Conservation (phyloP, 1,140 invertebrate species). For the Brachionus asplanchnoidis region DNA sequence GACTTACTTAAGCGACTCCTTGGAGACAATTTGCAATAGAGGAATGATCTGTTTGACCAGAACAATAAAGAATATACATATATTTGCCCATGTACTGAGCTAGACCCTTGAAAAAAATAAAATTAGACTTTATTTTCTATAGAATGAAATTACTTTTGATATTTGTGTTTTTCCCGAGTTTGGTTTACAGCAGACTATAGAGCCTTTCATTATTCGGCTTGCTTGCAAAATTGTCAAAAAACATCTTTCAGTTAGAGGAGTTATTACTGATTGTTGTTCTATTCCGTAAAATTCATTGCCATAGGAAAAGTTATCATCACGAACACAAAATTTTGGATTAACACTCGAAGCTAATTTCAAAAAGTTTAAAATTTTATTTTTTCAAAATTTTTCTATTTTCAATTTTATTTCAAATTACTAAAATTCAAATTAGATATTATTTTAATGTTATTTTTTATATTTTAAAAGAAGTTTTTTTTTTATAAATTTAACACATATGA, state of each 20-base stretch:
- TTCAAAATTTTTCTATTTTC: neutral
- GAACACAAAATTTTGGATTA: slow-evolving; percentile 47
- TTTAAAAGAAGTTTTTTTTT: neutral
- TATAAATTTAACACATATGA: neutral
- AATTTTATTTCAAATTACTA: neutral
- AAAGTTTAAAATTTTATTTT: neutral
- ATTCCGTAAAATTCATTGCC: slow-evolving; percentile 56
- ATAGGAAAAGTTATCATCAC: slow-evolving; percentile 51
- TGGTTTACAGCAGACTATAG: slow-evolving; percentile 48
- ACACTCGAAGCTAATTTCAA: neutral
- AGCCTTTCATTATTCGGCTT: slow-evolving; percentile 49
- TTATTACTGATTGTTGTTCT: slow-evolving; percentile 48
- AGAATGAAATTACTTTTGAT: slow-evolving; percentile 47
- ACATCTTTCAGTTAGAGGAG: slow-evolving; percentile 53
- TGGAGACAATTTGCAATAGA: slow-evolving; percentile 51
- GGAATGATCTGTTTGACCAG: slow-evolving; percentile 46
- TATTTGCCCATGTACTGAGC: slow-evolving; percentile 53
- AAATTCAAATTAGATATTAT: neutral
- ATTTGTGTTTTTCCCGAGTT: slow-evolving; percentile 55
- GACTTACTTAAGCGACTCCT: slow-evolving; percentile 52
- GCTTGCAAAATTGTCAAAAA: slow-evolving; percentile 54
- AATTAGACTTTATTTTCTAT: neutral
- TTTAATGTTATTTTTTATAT: neutral
- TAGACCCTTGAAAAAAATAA: slow-evolving; percentile 48
- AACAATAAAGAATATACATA: slow-evolving; percentile 51